Conservation (phyloP, 2,113 vertebrate species). For the Anseranas semipalmata region DNA sequence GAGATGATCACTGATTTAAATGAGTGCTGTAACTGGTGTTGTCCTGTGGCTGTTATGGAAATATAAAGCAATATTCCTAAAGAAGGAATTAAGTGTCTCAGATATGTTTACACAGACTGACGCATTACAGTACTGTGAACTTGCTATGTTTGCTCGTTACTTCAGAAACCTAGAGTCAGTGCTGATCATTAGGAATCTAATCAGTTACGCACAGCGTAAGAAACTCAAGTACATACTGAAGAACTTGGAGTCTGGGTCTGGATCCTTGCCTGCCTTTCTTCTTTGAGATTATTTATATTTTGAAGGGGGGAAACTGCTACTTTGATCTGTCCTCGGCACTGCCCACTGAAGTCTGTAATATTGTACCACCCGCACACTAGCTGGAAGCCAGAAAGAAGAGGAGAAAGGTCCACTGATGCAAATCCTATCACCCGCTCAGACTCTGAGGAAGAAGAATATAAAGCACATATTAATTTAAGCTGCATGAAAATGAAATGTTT, state of each 20-base stretch:
- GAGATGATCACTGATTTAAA: background rate
- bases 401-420: slow-evolving; percentile 91
- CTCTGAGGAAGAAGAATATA: slow-evolving; percentile 65
- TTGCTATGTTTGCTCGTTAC: background rate
- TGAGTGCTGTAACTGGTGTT: rapidly evolving
- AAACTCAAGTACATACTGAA: background rate
- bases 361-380: slow-evolving; percentile 97
- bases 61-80: background rate
- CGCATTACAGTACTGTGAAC: rapidly evolving
- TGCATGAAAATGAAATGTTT: rapidly evolving
- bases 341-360: slow-evolving; percentile 90
- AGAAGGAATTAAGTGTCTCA: background rate
- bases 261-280: slow-evolving; percentile 76
- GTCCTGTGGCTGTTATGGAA: background rate
- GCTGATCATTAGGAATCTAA: background rate
- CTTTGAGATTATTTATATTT: slow-evolving; percentile 76
- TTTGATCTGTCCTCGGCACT: slow-evolving; percentile 94
- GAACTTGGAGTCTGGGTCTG: background rate
- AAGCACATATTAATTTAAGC: rapidly evolving
- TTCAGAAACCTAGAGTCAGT: background rate
- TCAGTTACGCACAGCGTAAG: background rate
- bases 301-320: slow-evolving; percentile 89
- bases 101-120: rapidly evolving
- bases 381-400: slow-evolving; percentile 91
- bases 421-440: slow-evolving; percentile 92